phyloP scores from a whole-genome alignment of 2,113 vertebrate species.

The Nannospalax galili region DNA sequence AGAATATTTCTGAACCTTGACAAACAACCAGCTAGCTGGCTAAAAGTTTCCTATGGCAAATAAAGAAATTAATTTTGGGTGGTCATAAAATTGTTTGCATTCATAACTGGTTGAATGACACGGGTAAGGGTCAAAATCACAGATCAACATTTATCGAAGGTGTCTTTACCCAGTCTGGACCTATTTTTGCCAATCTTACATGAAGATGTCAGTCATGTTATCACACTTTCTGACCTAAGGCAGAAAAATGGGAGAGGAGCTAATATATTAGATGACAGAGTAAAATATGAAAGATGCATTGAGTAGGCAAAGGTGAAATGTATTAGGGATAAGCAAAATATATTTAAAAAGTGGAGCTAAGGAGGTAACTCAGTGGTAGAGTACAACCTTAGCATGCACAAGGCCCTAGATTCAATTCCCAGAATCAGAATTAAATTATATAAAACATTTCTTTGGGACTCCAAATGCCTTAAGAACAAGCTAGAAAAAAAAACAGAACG shows the following conservation, averaged over 20 bases:
- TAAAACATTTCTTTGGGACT: background rate
- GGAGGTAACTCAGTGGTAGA: background rate
- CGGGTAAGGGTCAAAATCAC: background rate
- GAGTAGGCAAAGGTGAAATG: background rate
- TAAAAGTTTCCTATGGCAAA: background rate
- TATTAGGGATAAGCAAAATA: background rate
- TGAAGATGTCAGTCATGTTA: background rate
- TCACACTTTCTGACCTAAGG: slow-evolving; percentile 3
- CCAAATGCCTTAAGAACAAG: background rate
- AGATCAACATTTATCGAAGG: background rate
- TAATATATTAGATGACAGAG: background rate
- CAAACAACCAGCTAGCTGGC: background rate
- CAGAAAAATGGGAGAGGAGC: slow-evolving; percentile 20
- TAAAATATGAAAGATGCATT: background rate
- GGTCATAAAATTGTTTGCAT: background rate
- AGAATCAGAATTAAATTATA: background rate
- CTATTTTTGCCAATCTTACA: slow-evolving; percentile 7
- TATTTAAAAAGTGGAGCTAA: background rate
- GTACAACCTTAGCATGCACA: background rate
- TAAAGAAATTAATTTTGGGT: background rate
- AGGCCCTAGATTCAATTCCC: background rate
- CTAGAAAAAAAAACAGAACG: background rate
- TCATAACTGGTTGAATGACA: background rate
- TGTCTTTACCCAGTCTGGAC: background rate
- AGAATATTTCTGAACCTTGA: background rate